Conservation (phyloP, 2,888 invertebrate species). For the Nemapogon koenigi region DNA sequence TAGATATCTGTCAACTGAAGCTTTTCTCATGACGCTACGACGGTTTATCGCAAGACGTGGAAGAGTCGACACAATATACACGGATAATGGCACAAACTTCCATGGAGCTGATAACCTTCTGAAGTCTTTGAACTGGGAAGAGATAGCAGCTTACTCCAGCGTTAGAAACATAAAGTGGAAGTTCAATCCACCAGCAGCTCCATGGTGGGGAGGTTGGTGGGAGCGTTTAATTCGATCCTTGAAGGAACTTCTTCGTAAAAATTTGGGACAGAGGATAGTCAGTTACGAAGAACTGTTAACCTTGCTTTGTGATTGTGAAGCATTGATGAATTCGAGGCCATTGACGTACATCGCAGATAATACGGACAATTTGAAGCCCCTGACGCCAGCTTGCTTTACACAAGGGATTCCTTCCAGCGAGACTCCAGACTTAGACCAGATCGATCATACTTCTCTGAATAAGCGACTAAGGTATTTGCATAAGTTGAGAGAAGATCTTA, state of each 20-base stretch:
- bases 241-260: constrained; percentile 27
- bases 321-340: constrained; percentile 13
- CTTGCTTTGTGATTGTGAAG: constrained; percentile 14
- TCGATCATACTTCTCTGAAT: not conserved
- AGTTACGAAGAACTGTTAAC: constrained; percentile 10
- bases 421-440: constrained; percentile 7
- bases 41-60: constrained; percentile 1
- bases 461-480: not conserved
- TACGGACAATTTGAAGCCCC: constrained; percentile 3
- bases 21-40: not conserved
- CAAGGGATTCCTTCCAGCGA: constrained; percentile 10
- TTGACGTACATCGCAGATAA: constrained; percentile 11
- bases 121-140: constrained; percentile 2
- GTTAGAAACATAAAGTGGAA: constrained; percentile 19
- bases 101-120: constrained; percentile 7
- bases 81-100: constrained; percentile 8
- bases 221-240: constrained; percentile 31
- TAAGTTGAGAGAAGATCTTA: constrained; percentile 13
- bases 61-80: constrained; percentile 3
- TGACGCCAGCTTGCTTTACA: constrained; percentile 9
- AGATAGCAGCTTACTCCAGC: not conserved
- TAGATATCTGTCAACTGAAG: not conserved
- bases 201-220: constrained; percentile 45
- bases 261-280: constrained; percentile 23
- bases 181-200: constrained; percentile 31